phyloP scores from a whole-genome alignment of 2,113 vertebrate species.

The Geococcyx californianus region DNA sequence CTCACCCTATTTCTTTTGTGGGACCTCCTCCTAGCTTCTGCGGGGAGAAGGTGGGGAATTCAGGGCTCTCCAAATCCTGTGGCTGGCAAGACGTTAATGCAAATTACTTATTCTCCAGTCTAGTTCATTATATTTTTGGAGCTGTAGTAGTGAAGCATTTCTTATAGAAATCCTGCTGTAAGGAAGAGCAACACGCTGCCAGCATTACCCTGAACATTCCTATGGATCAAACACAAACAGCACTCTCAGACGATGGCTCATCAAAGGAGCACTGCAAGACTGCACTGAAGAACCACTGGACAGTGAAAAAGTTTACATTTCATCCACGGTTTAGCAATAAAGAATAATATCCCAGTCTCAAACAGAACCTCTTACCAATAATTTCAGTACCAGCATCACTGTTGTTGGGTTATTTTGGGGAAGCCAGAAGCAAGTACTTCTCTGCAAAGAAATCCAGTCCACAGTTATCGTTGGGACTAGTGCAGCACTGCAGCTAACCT shows the following conservation, averaged over 20 bases:
- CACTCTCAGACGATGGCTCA: accelerated
- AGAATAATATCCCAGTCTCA: not conserved
- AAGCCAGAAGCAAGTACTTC: not conserved
- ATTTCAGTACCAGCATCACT: not conserved
- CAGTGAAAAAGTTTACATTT: not conserved
- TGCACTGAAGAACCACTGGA: not conserved
- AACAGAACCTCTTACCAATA: not conserved
- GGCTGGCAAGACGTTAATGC: not conserved
- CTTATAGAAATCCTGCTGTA: not conserved
- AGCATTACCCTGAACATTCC: not conserved
- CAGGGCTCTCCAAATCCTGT: not conserved
- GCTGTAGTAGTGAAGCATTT: not conserved
- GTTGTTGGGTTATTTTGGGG: not conserved
- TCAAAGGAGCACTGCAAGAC: accelerated
- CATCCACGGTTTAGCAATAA: not conserved
- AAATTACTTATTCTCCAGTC: not conserved
- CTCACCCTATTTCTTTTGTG: not conserved
- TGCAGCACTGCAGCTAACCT: not conserved
- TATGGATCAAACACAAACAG: not conserved
- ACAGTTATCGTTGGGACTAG: not conserved
- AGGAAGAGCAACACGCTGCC: not conserved
- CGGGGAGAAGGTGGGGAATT: not conserved
- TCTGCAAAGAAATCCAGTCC: not conserved
- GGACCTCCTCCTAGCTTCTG: not conserved
- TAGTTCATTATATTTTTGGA: not conserved